A percentile compares a stretch with the other conserved stretches of the same genome.
Evolutionary conservation across 2,888 invertebrate genomes (phyloP).

Genomic region (Dioctria rufipes): DNA sequence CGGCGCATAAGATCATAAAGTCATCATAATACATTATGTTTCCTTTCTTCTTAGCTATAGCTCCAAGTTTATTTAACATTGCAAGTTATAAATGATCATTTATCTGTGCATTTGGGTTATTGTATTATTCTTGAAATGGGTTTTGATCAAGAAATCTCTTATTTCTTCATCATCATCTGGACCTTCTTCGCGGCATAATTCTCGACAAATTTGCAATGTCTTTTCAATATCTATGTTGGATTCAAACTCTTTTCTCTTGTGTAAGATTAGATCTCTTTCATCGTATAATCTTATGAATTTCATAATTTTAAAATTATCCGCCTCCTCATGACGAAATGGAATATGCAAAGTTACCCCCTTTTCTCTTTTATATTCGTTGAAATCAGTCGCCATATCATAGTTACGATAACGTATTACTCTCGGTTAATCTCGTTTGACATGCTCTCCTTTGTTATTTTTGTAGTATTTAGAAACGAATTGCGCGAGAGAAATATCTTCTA

Average conservation of each 20-base stretch:
- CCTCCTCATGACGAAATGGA: background rate
- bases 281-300: conserved; percentile 15
- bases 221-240: conserved; percentile 4
- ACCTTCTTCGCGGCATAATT: background rate
- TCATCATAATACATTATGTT: too few relatives aligned
- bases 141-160: too few relatives aligned
- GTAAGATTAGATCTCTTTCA: conserved; percentile 1
- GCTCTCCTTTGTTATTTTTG: conserved; percentile 52
- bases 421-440: conserved; percentile 54
- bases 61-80: too few relatives aligned
- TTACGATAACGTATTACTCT: background rate
- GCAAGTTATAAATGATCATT: too few relatives aligned
- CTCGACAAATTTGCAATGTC: background rate
- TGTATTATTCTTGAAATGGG: too few relatives aligned
- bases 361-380: background rate
- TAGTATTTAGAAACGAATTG: conserved; percentile 64
- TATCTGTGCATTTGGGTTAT: too few relatives aligned
- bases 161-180: too few relatives aligned
- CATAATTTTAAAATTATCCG: background rate
- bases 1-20: too few relatives aligned
- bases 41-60: too few relatives aligned
- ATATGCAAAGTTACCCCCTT: conserved; percentile 4
- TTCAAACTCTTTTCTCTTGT: conserved; percentile 11
- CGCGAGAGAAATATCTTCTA: conserved; percentile 63
- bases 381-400: background rate